Evolutionary conservation across 92 coral and sea anemone genomes (phyloP), one percentile per base, ranked within the genome.

Genomic region (Parazoanthus atlanticus): DNA sequence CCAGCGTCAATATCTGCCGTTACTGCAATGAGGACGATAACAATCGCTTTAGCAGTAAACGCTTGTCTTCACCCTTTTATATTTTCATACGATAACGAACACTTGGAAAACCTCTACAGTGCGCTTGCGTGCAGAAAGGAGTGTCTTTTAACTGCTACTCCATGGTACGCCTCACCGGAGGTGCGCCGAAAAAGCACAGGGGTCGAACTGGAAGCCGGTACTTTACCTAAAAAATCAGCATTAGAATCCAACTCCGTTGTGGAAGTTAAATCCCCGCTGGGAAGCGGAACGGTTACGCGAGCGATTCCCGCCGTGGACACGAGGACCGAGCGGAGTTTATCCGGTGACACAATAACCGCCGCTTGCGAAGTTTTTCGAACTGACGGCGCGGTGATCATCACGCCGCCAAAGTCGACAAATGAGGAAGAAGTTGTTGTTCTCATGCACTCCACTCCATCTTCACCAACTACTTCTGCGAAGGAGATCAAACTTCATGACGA

Each of bases 41-140:
- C 98, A 28, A 93, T 95, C n/a, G 88, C 98, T 8, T 23, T 95
- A 47, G 91, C 98, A 28, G 76, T 95, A 72, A 95, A 93, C 81
- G 94, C 98, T 31, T 95, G 98, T 56, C 85, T 95, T 38, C 98
- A 95, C 73, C 93, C 98, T 1, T 95, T 95, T 86, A 82, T 95
- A 66, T 95, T 93, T 86, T 89, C 98, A 9, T 95, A 91, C 38
- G 98, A 95, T 66, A 95, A 95, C 67, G 98, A 95, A 26, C 86
- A 93, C 76, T 46, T 95, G 28, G 98, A 93, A 79, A 92, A 93
- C 82, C 89, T 95, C 4, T 93, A 95, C 88, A 90, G 93, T 43
- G 92, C 94, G 9, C 86, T 95, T 31, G 91, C 98, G 3, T 95
- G 98, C 40, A 84, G 91, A 29, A 82, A 91, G 71, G 91, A 92